Evolutionary conservation across 1,140 invertebrate genomes (phyloP), one percentile per base, ranked within the genome.

Genomic region (Acyrthosiphon pisum): DNA sequence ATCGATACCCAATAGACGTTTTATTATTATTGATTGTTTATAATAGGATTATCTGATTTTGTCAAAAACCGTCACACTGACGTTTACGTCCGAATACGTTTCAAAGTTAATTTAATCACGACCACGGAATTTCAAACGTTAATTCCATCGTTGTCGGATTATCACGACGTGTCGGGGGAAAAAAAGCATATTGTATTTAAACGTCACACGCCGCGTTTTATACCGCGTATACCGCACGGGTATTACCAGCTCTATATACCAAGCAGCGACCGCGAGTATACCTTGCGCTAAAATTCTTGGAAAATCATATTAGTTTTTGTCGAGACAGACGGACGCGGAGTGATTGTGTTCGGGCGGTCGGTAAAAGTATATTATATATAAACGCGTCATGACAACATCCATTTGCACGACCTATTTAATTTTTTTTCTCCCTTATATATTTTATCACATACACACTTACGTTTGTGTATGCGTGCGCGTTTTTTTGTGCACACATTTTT

Each of bases 361-460:
- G 88, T 89, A 89, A 89, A 56, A 56, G 88, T 56, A 26, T 56
- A 76, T 76, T 76, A 89, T 89, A 89, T 89, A 89, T 26, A 56
- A 88, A 88, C 7, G 86, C 14, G 48, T 56, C 50, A 56, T 37
- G 88, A 56, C 50, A 89, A 89, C 88, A 89, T 89, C 50, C 48
- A 89, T 89, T 89, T 89, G 18, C 23, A 41, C 88, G 88, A 89
- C 88, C 50, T 89, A 89, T 50, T 89, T 89, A 89, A 89, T 89
- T 89, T 89, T 89, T 86, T 87, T 22, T 89, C 48, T 20, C 35
- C 6, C 44, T 0, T 41, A 22, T 50, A 48, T 48, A 48, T 48
- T 53, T 53, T 88, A 44, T 88, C 30, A 18, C 18, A 50, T 18
- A 89, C 35, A 87, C 18, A 76, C 60, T 76, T 76, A 46, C 44